Evolutionary conservation across 2,797 vertebrate species (phyloP), one percentile per base, ranked within the genome.

Genomic region (Echeneis naucrates): DNA sequence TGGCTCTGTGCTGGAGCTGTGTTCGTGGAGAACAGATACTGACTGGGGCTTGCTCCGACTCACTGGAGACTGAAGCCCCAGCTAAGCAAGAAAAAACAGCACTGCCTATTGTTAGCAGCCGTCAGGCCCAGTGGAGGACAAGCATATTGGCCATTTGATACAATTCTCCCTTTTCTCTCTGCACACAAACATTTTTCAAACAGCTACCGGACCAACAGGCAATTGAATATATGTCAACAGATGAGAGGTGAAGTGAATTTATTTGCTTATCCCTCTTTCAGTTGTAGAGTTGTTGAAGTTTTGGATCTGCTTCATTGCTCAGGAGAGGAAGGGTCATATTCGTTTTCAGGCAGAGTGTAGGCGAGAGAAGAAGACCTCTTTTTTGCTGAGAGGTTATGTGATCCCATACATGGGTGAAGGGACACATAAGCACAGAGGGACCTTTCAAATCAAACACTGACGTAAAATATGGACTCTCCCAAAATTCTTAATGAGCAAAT

Each of bases 1-100:
- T 68, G 84, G 87, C 93, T 93, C 93, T 95, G 93, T 95, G 86
- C 83, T 52, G 78, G 68, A 86, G 83, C 84, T 63, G 87, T 90
- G 88, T 83, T 86, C 37, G 7, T 75, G 75, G 87, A 92, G 91
- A 93, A 91, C 30, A 80, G 92, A 93, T 87, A 89, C 91, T 23
- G 76, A 70, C 82, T 59, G 78, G 85, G 87, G 87, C 86, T 72
- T 62, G 88, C 87, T 91, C 71, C 70, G 66, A 80, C 87, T 84
- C 87, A 82, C 85, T 86, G 88, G 91, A 92, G 90, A 92, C 89
- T 74, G 40, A 82, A 86, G 85, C 82, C 81, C 80, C 78, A 79
- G 81, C 88, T 87, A 78, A 72, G 81, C 66, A 53, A 81, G 81
- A 81, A 78, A 73, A 86, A 90, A 95, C 92, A 95, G 91, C 89